Evolutionary conservation across 1,140 invertebrate genomes (phyloP).

Genomic region (Elymnias hypermnestra): DNA sequence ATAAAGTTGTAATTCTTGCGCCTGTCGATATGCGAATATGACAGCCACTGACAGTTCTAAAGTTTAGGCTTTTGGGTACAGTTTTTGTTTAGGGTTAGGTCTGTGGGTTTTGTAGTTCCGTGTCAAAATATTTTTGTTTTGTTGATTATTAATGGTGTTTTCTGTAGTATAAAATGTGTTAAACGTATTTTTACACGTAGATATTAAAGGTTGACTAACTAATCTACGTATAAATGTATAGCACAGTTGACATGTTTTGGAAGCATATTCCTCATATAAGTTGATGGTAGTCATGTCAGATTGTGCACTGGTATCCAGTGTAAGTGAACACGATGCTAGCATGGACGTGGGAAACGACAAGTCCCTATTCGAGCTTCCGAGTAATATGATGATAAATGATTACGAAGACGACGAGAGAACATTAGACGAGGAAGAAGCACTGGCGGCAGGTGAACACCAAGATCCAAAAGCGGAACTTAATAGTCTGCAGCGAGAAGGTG

Average conservation of each 20-base stretch:
- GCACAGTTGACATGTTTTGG: slow-evolving; percentile 48
- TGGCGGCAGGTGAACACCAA: slow-evolving; percentile 87
- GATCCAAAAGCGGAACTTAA: slow-evolving; percentile 92
- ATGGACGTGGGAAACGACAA: slow-evolving; percentile 74
- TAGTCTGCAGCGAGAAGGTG: slow-evolving; percentile 90
- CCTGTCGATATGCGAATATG: too few species aligned
- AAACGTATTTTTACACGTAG: slow-evolving; percentile 38
- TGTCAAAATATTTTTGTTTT: slow-evolving; percentile 75
- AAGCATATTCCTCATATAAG: slow-evolving; percentile 40
- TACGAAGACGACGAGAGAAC: slow-evolving; percentile 98
- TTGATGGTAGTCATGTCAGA: slow-evolving; percentile 70
- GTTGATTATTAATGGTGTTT: slow-evolving; percentile 42
- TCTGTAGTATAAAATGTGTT: slow-evolving; percentile 38
- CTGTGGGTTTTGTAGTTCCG: slow-evolving; percentile 29
- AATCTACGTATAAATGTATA: slow-evolving; percentile 24
- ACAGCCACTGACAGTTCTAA: too few species aligned
- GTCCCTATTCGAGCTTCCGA: slow-evolving; percentile 80
- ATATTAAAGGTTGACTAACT: slow-evolving; percentile 30
- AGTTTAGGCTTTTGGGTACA: too few species aligned
- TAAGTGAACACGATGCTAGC: slow-evolving; percentile 74
- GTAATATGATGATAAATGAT: slow-evolving; percentile 97
- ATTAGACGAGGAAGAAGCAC: slow-evolving; percentile 95
- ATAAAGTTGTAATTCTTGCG: too few species aligned
- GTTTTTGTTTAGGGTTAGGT: not conserved
- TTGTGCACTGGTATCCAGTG: slow-evolving; percentile 70